Evolutionary conservation across 2,113 vertebrate genomes (phyloP).

Genomic region (Lucifuga dentata): DNA sequence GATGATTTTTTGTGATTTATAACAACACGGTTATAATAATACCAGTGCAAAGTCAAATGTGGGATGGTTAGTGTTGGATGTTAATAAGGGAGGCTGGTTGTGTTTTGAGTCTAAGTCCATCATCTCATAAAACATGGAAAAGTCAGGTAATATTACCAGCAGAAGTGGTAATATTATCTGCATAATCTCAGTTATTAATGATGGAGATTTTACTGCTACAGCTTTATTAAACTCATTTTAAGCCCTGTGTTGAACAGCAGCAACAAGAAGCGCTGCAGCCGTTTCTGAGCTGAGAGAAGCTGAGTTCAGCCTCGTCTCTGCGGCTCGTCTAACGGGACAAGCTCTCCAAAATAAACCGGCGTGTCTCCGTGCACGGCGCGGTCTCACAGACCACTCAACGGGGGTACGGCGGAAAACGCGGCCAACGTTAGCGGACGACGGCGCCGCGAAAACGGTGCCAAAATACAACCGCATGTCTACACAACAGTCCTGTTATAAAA

Average conservation of each 20-base stretch:
- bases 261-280: conserved; percentile 16
- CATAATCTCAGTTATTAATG: conserved; percentile 8
- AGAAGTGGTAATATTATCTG: no score
- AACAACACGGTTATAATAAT: not conserved
- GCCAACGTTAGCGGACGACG: conserved; percentile 35
- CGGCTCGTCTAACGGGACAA: not conserved
- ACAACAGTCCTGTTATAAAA: conserved; percentile 3
- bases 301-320: not conserved
- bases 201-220: not conserved
- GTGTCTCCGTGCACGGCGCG: conserved; percentile 51
- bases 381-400: conserved; percentile 66
- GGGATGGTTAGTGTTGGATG: no score
- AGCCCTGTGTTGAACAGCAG: not conserved
- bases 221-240: not conserved
- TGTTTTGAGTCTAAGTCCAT: no score
- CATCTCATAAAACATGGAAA: no score
- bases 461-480: conserved; percentile 28
- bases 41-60: not conserved
- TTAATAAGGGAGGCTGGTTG: no score
- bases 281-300: not conserved
- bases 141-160: no score
- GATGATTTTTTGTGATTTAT: not conserved
- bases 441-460: conserved; percentile 43
- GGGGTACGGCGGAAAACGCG: conserved; percentile 71
- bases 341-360: conserved; percentile 64